Base-by-base conservation (phyloP, 2,888 invertebrate species). In the Slavum lentiscoides region DNA sequence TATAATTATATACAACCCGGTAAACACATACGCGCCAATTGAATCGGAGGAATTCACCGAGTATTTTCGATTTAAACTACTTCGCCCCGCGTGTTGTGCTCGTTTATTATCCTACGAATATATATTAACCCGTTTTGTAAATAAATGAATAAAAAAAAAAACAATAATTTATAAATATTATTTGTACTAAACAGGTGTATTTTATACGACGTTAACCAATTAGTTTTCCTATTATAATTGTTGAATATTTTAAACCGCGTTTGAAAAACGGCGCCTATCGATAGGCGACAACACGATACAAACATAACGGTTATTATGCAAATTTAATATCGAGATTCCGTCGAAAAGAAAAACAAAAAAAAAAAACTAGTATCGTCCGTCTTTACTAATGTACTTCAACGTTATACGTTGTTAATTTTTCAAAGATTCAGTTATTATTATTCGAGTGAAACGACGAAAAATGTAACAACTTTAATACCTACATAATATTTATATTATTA, bases 401-500 rank as follows among this genome's bases (percentile, higher is more conserved):
- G 5, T 9, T n/a, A 8, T 62, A 49, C 30, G 49, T n/a, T 30
- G 13, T 61, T 8, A 17, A 49, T 49, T 73, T 62, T 49, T 11
- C 1, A 62, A 49, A 7, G 8, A 49, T 62, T 13, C 19, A 1
- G 19, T 30, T 62, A 30, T 30, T 2, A 2, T 74, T 62, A 30
- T 74, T 74, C 13, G 49, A 61, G 17, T 62, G 30, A 62, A n/a
- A 53, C n/a, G 8, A 49, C 15, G 5, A 4, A 62, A 74, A 30
- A 74, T 15, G 53, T 37, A 58, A 70, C 30, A 13, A 30, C 15
- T 11, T 21, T 11, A 23, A 61, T 39, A 62, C 30, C 30, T 62
- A 62, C 9, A 2, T 43, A 73, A 73, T 61, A 23, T 23, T 39
- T 73, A 73, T 73, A n/a, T n/a, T n/a, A n/a, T 43, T 62, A 72